Conservation (phyloP, 2,113 vertebrate species). For the Brienomyrus brachyistius region DNA sequence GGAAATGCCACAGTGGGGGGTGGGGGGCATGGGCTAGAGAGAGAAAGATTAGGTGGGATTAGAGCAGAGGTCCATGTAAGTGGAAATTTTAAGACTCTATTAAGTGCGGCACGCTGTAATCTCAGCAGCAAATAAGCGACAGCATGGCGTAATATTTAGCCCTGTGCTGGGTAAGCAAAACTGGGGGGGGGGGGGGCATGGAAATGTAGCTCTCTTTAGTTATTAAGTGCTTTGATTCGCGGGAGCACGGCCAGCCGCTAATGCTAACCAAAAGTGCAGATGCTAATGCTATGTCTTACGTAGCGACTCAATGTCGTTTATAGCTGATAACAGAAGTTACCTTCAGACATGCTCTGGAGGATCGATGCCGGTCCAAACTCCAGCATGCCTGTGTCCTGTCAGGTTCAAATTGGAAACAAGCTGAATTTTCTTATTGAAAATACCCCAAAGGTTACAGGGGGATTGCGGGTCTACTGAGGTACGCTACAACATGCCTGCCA, state of each 20-base stretch:
- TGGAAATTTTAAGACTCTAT: constrained; percentile 15
- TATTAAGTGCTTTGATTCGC: not conserved
- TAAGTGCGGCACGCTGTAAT: not conserved
- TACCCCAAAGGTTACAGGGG: not conserved
- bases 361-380: not conserved
- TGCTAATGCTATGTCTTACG: not conserved
- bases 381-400: not conserved
- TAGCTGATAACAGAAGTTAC: not conserved
- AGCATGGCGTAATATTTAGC: not conserved
- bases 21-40: not conserved
- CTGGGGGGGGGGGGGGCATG: too few relatives aligned
- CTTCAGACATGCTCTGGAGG: not conserved
- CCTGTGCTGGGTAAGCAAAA: constrained; percentile 1
- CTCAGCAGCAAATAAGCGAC: not conserved
- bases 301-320: not conserved
- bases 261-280: not conserved
- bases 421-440: not conserved
- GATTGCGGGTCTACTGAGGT: not conserved
- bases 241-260: not conserved
- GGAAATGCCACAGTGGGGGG: not conserved
- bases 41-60: not conserved
- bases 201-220: not conserved
- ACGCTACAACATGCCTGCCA: not conserved
- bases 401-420: not conserved
- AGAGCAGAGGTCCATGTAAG: not conserved